Evolutionary conservation across 2,797 vertebrate species (phyloP), one percentile per base, ranked within the genome.

Genomic region (Galagoides demidoff): DNA sequence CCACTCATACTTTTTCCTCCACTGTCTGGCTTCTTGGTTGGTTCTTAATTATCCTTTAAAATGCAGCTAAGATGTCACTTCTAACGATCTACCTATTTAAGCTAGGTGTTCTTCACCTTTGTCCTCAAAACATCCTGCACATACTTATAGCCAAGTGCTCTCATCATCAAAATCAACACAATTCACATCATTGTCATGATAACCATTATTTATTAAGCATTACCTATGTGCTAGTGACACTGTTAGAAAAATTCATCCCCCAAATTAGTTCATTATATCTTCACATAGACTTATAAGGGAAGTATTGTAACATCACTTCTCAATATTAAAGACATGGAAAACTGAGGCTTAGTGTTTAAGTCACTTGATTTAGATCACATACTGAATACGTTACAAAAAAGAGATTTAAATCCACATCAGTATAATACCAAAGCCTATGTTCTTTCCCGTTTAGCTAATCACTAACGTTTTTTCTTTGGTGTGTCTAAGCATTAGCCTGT

Each of bases 221-320:
- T 82, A 70, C 71, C 1, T 63, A 39, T 87, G 12, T 20, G 52
- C 16, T 22, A 68, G 17, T 82, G 34, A 43, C 10, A 89, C 79
- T 85, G 29, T 13, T 45, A 85, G 49, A 52, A 52, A 52, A 81
- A 29, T 76, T 70, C 2, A 78, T 88, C 45, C 73, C 39, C 90
- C 83, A 73, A 79, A 74, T 23, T 79, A 92, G 87, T 88, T 95
- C 29, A 77, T 25, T 81, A 76, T 64, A 31, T 43, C 31, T 70
- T 92, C 39, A 85, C 22, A 90, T 66, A 96, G 13, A 9, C 64
- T 27, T 45, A 2, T 25, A 61, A 79, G 13, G 16, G 78, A 31
- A 66, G 39, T 61, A 63, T 17, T n/a, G 59, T 76, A 29, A 23
- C n/a, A 43, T 7, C 11, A 37, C 63, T 73, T 1, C 11, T 19